Evolutionary conservation across 2,113 vertebrate genomes (phyloP).

Genomic region (Colinus virginianus): DNA sequence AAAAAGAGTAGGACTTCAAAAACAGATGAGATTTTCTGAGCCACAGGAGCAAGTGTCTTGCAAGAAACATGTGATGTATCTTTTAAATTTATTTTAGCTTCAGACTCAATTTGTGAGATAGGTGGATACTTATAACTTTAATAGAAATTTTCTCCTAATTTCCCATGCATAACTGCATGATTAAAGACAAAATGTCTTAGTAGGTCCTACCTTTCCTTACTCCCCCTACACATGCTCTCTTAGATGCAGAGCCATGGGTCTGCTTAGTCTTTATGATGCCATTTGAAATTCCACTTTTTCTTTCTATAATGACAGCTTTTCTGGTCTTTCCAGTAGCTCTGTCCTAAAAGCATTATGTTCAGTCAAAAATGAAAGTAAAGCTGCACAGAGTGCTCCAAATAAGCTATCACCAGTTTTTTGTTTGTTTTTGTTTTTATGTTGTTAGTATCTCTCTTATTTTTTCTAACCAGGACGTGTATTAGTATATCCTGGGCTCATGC

Average conservation of each 20-base stretch:
- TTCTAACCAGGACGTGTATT: not conserved
- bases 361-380: not conserved
- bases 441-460: not conserved
- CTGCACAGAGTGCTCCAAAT: not conserved
- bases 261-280: not conserved
- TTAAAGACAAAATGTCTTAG: not conserved
- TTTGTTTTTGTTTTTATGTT: not conserved
- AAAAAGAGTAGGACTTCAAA: not conserved
- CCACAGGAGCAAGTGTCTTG: not conserved
- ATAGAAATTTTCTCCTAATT: not conserved
- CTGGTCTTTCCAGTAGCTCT: not conserved
- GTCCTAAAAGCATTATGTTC: not conserved
- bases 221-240: rapidly evolving
- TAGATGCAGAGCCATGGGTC: not conserved
- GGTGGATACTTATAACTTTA: not conserved
- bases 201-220: not conserved
- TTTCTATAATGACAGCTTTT: not conserved
- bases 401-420: not conserved
- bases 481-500: not conserved
- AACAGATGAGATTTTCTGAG: not conserved
- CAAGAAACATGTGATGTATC: not conserved
- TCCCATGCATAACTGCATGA: not conserved
- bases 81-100: not conserved
- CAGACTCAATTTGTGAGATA: not conserved
- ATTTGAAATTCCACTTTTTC: not conserved